Conservation (phyloP, 2,797 vertebrate species). For the Podarcis siculus region DNA sequence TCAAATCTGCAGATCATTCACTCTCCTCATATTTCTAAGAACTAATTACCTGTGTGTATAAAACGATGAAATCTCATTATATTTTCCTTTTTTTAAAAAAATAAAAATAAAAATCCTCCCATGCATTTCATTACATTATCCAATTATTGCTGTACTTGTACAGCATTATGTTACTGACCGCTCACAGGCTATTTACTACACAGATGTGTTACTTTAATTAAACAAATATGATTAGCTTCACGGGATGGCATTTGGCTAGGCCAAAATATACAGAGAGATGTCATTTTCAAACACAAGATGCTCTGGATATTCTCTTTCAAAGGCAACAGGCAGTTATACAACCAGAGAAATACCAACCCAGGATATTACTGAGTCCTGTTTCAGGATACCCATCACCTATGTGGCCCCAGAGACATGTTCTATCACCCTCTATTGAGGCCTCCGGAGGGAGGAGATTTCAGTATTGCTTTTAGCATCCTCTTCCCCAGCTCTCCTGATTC, state of each 20-base stretch:
- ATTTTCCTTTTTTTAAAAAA: conserved; percentile 74
- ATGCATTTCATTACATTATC: conserved; percentile 81
- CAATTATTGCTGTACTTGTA: conserved; percentile 78
- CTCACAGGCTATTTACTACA: conserved; percentile 77
- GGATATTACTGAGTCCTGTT: too few relatives aligned
- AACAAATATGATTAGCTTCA: conserved; percentile 78
- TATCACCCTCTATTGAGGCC: not conserved
- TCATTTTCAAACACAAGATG: not conserved
- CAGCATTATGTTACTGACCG: conserved; percentile 76
- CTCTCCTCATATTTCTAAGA: conserved; percentile 76
- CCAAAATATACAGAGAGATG: conserved; percentile 38
- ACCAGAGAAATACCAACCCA: not conserved
- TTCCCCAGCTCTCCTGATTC: not conserved
- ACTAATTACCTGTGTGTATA: conserved; percentile 81
- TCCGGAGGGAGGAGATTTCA: not conserved
- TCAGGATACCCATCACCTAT: not conserved
- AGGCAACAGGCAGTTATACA: not conserved
- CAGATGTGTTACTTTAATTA: conserved; percentile 81
- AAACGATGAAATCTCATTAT: conserved; percentile 82
- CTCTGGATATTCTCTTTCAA: not conserved
- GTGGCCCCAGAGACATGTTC: too few relatives aligned
- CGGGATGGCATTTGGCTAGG: conserved; percentile 69
- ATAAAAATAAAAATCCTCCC: conserved; percentile 55
- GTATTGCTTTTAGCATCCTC: not conserved
- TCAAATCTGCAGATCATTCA: conserved; percentile 80